Evolutionary conservation across 1,140 invertebrate species (phyloP), one percentile per base, ranked within the genome.

Genomic region (Eueides isabella): DNA sequence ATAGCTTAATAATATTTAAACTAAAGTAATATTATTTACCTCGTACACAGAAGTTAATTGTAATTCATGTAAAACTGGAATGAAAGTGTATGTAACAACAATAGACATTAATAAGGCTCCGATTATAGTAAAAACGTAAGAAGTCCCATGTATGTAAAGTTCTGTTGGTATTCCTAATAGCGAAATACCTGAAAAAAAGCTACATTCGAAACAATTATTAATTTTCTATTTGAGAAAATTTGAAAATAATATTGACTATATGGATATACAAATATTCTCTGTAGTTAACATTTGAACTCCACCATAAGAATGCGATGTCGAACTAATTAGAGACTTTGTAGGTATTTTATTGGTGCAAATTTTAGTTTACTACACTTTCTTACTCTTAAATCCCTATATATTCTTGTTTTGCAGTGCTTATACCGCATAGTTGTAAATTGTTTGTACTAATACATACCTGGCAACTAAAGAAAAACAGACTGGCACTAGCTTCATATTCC

Each of bases 11-110:
- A 44, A 44, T 14, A 44, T 44, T 44, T 44, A 44, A 63, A 63
- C 7, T 19, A n/a, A 61, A 23, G 4, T 9, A n/a, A 61, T 16
- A 63, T 63, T 63, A 5, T 7, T 26, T 92, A 96, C 96, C 94
- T 98, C 96, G 92, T 98, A 98, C 23, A 96, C 96, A 63, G 97
- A 98, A 55, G 97, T 98, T 5, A 98, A 82, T 80, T 95, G 93
- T 5, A 98, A 94, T n/a, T 96, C 95, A 79, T 97, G 96, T 81
- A 97, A 97, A 0, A 98, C 95, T 0, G 97, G 97, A 41, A 98
- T 86, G 84, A 96, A 97, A 30, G 97, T 93, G 74, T 94, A 94
- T 1, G 94, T 94, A 79, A 97, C 94, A 6, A 96, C 89, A 14
- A 96, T 77, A 9, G 95, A 95, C 84, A 96, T 95, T 7, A 96